Evolutionary conservation across 1,140 invertebrate species (phyloP), one percentile per base, ranked within the genome.

Genomic region (Adoxophyes honmai): DNA sequence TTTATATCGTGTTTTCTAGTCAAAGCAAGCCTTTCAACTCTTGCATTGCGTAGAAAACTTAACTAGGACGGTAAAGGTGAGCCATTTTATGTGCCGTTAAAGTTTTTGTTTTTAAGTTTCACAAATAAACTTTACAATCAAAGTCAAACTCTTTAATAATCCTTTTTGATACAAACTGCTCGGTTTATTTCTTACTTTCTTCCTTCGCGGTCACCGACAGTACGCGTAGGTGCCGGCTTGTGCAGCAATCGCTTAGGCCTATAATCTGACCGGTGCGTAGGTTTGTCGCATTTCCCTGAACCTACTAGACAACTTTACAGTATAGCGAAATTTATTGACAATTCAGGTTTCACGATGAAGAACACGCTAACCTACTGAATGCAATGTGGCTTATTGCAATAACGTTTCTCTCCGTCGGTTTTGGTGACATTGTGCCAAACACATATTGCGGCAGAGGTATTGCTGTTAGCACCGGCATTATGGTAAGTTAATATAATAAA

Each of bases 341-440:
- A 83, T 86, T 78, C 91, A 98, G 97, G 92, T 97, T 96, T 93
- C 96, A 98, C 91, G 97, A 98, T 83, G 95, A 96, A 90, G 96
- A 98, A 90, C 98, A 99, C 91, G 97, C 96, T 79, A 99, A 99
- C 91, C 94, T 99, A 76, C 93, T 99, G 76, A 99, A 99, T 92
- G 96, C 98, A 74, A 98, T 99, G 97, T 99, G 98, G 98, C 94
- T 99, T 90, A 98, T 98, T 89, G 96, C 97, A 77, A 99, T 98
- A 82, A 99, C 98, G 75, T 97, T 99, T 93, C 94, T 99, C 75
- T 98, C 97, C 90, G 97, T 99, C 83, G 98, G 98, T 82, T 99
- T 99, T 92, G 98, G 98, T 83, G 98, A 99, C 92, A 98, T 99
- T 89, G 98, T 99, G 82, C 98, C 98, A 81, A 99, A 99, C 91